A percentile compares a stretch with the other conserved stretches of the same genome.
These are phyloP conservation scores for Caenorhabditis doughertyi DNA, from an alignment of 2,888 invertebrate genomes.

Conservation along the genomic window DNA sequence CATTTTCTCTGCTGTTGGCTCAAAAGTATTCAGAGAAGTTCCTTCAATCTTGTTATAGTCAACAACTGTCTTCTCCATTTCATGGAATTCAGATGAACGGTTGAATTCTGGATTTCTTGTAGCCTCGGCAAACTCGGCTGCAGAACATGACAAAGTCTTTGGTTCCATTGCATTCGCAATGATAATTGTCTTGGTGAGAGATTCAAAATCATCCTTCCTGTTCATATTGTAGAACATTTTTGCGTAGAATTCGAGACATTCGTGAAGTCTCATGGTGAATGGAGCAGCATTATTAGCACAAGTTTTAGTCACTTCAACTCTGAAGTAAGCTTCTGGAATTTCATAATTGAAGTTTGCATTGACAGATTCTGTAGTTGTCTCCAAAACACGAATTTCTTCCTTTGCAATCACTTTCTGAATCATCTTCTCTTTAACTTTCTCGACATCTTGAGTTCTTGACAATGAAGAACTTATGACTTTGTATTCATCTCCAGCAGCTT, in stretches of 20 bases:
- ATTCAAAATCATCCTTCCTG: conserved; percentile 65
- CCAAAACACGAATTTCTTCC: conserved; percentile 54
- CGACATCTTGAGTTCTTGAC: conserved; percentile 45
- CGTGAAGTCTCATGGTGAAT: conserved; percentile 64
- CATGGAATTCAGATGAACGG: conserved; percentile 50
- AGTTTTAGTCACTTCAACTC: conserved; percentile 9
- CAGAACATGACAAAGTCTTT: conserved; percentile 64
- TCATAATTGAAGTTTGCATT: conserved; percentile 61
- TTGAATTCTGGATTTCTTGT: conserved; percentile 70
- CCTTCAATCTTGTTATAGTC: conserved; percentile 62
- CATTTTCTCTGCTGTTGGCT: conserved; percentile 55
- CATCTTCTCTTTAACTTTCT: conserved; percentile 64
- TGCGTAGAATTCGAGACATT: conserved; percentile 67
- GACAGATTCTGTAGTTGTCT: conserved; percentile 59
- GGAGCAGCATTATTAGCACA: conserved; percentile 59
- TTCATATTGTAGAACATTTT: conserved; percentile 73
- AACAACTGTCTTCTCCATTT: conserved; percentile 44
- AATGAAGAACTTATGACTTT: conserved; percentile 58
- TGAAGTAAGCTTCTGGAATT: conserved; percentile 34
- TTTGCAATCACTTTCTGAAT: conserved; percentile 56
- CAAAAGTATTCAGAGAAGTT: conserved; percentile 60
- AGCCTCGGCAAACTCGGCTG: conserved; percentile 74
- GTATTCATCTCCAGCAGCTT: conserved; percentile 70
- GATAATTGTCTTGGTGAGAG: conserved; percentile 23
- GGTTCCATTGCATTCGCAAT: conserved; percentile 66